These are phyloP conservation scores for Scaptomyza flava DNA, from an alignment of 2,888 invertebrate species.

Conservation along the genomic window DNA sequence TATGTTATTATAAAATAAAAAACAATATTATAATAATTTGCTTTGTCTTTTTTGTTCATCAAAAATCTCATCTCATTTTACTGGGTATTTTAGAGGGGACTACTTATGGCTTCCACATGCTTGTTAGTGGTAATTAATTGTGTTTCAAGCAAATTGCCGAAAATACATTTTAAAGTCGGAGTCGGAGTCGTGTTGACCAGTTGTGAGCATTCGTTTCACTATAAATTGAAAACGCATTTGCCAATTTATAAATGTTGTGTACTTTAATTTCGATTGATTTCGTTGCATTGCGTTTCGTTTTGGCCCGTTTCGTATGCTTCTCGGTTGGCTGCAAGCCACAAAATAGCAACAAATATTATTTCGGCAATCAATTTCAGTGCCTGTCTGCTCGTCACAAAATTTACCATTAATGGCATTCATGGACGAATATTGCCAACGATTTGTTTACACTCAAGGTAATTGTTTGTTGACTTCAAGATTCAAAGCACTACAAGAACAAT, in stretches of 20 bases:
- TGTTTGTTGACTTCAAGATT: slow-evolving; percentile 20
- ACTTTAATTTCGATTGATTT: slow-evolving; percentile 41
- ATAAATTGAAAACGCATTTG: slow-evolving; percentile 50
- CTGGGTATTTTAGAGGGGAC: neutral
- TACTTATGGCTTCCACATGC: neutral
- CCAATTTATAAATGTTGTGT: slow-evolving; percentile 50
- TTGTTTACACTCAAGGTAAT: slow-evolving; percentile 44
- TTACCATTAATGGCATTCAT: slow-evolving; percentile 36
- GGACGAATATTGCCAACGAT: slow-evolving; percentile 41
- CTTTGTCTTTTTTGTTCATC: neutral
- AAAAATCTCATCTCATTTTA: neutral
- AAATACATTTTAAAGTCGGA: slow-evolving; percentile 28
- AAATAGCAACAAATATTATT: slow-evolving; percentile 45
- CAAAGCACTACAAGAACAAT: neutral
- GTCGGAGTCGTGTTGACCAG: slow-evolving; percentile 9
- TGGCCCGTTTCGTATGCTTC: slow-evolving; percentile 6
- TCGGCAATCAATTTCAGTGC: slow-evolving; percentile 71
- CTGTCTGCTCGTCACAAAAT: slow-evolving; percentile 15
- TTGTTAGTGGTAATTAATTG: slow-evolving; percentile 52
- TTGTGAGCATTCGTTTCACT: slow-evolving; percentile 22
- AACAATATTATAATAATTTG: too few relatives aligned
- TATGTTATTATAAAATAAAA: too few relatives aligned
- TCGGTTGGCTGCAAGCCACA: slow-evolving; percentile 40
- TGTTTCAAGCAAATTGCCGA: slow-evolving; percentile 16
- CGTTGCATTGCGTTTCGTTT: slow-evolving; percentile 15